These are phyloP conservation scores for Amblyjoppa fuscipennis DNA, from an alignment of 2,888 invertebrate species.

Conservation along the genomic window DNA sequence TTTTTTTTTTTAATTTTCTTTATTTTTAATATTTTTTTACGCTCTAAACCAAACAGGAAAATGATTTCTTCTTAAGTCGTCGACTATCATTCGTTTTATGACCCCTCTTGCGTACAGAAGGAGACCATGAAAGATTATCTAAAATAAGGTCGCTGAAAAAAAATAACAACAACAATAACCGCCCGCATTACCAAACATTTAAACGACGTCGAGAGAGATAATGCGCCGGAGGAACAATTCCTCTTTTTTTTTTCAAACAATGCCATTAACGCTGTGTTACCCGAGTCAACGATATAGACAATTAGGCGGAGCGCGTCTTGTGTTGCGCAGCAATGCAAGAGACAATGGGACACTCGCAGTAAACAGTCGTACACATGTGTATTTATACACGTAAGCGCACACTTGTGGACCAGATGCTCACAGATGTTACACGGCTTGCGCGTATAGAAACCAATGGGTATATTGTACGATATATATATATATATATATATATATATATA, in stretches of 20 bases:
- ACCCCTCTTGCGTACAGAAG: not conserved
- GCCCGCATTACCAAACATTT: slow-evolving; percentile 48
- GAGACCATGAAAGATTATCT: slow-evolving; percentile 10
- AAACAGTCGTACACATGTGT: slow-evolving; percentile 21
- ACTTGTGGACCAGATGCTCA: slow-evolving; percentile 46
- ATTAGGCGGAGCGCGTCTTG: slow-evolving; percentile 47
- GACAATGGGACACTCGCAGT: slow-evolving; percentile 59
- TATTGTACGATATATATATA: not conserved
- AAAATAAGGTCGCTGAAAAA: slow-evolving; percentile 25
- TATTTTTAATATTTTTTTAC: not conserved
- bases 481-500: not conserved
- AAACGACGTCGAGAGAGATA: slow-evolving; percentile 7
- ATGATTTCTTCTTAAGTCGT: not conserved
- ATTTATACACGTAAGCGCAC: not conserved
- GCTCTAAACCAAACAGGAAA: not conserved
- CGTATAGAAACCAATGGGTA: slow-evolving; percentile 2
- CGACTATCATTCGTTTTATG: slow-evolving; percentile 3
- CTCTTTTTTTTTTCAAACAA: slow-evolving; percentile 37
- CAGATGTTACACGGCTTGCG: slow-evolving; percentile 38
- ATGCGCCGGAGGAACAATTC: not conserved
- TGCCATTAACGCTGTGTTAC: slow-evolving; percentile 4
- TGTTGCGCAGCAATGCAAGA: slow-evolving; percentile 52
- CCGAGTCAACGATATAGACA: slow-evolving; percentile 50
- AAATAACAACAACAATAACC: slow-evolving; percentile 18
- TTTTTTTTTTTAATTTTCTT: not conserved